These are phyloP conservation scores for Carpatolechia fugitivella DNA, from an alignment of 2,888 invertebrate genomes.

Conservation along the genomic window DNA sequence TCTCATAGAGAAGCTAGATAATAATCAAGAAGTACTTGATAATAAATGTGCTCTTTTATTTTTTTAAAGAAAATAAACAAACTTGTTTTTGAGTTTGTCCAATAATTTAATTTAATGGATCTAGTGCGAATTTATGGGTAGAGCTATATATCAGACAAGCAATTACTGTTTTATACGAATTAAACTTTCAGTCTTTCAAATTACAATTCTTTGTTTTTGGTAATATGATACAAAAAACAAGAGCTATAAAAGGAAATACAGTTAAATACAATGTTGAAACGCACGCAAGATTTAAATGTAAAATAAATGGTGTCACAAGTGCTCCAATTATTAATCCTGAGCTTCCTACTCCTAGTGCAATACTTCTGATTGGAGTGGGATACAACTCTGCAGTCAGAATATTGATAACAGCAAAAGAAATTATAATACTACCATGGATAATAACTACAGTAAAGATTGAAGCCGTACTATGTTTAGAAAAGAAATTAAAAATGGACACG, in stretches of 20 bases:
- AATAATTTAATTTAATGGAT: too few species aligned
- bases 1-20: background rate
- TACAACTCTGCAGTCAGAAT: conserved; percentile 49
- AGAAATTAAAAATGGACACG: conserved; percentile 38
- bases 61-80: too few species aligned
- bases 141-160: too few species aligned
- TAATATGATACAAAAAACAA: conserved; percentile 38
- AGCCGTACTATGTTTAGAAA: conserved; percentile 34
- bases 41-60: background rate
- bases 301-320: conserved; percentile 51
- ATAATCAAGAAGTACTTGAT: background rate
- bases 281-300: conserved; percentile 43
- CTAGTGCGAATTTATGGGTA: too few species aligned
- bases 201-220: conserved; percentile 54
- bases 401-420: conserved; percentile 37
- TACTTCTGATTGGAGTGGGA: conserved; percentile 53
- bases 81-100: too few species aligned
- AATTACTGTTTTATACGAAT: too few species aligned
- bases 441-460: conserved; percentile 35
- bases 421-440: conserved; percentile 31
- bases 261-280: conserved; percentile 46
- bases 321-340: conserved; percentile 47
- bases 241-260: conserved; percentile 41
- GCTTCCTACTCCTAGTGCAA: conserved; percentile 45
- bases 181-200: conserved; percentile 51